Evolutionary conservation across 2,888 invertebrate genomes (phyloP), one percentile per base, ranked within the genome.

Genomic region (Clostera curtula): DNA sequence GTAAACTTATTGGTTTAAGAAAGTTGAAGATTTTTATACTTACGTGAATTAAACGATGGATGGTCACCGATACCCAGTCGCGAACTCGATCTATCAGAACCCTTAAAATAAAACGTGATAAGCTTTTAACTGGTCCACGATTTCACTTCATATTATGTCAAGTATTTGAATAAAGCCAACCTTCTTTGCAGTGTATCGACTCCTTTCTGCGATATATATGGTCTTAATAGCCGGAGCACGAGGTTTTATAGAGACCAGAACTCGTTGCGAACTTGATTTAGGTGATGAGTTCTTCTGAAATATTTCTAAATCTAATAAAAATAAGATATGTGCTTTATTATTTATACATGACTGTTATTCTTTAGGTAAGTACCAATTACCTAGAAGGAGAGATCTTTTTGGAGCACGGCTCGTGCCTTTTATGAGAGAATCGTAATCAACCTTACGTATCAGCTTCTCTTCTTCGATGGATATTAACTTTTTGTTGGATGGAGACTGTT

Each of bases 51-150:
- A 34, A 69, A 66, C 18, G 73, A 74, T 12, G 68, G 64, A 48
- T 80, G 73, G 42, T 80, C 79, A 43, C 76, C 79, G 29, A 76
- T 67, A 25, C 70, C 77, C 31, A 77, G 62, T 24, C 67, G 59
- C 20, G 73, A 74, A 8, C 60, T 61, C 15, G 75, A 67, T 48
- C 61, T 71, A 21, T 68, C 59, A 10, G 70, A 62, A 35, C 54
- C 60, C 80, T 80, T 67, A 64, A 47, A 31, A 24, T 19, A 14
- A 4, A 24, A 15, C 25, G 4, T 12, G n/a, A n/a, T n/a, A n/a
- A n/a, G n/a, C n/a, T n/a, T n/a, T n/a, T n/a, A n/a, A n/a, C n/a
- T n/a, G n/a, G n/a, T n/a, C n/a, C n/a, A n/a, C n/a, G n/a, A n/a
- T n/a, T n/a, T n/a, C n/a, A n/a, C n/a, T n/a, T n/a, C n/a, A n/a